A percentile compares a stretch with the other conserved stretches of the same genome.
Evolutionary conservation across 30 jellyfish, hydroid and myxozoan species (phyloP).

Genomic region (Clytia hemisphaerica): DNA sequence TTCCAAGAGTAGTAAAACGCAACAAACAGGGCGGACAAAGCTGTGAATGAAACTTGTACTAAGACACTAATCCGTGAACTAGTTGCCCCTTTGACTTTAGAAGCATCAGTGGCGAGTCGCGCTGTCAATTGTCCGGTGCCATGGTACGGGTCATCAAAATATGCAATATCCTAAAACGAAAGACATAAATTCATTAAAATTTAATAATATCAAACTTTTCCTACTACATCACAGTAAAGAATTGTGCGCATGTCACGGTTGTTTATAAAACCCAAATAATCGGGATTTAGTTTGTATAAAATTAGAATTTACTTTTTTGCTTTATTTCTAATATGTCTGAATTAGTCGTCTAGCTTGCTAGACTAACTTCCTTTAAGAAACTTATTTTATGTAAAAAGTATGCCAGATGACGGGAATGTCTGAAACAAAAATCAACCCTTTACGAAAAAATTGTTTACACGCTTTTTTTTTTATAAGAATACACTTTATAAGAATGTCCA

Average conservation of each 20-base stretch:
- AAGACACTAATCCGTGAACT: slow-evolving; percentile 58
- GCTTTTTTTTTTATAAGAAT: too few species aligned
- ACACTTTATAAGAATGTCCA: too few species aligned
- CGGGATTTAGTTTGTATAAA: not conserved
- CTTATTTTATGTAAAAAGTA: not conserved
- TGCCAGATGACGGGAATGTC: too few species aligned
- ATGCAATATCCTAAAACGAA: slow-evolving; percentile 57
- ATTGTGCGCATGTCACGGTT: too few species aligned
- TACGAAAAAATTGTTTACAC: too few species aligned
- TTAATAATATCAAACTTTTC: not conserved
- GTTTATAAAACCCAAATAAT: not conserved
- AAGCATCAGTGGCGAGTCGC: slow-evolving; percentile 69
- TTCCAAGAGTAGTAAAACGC: slow-evolving; percentile 63
- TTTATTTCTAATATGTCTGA: too few species aligned
- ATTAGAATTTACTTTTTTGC: too few species aligned
- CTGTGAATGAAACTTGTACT: slow-evolving; percentile 71
- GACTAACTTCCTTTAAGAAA: too few species aligned
- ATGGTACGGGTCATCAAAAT: slow-evolving; percentile 60
- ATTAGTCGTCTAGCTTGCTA: too few species aligned
- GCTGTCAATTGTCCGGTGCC: slow-evolving; percentile 67
- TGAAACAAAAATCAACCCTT: too few species aligned
- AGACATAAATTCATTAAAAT: not conserved
- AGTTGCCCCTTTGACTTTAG: slow-evolving; percentile 88
- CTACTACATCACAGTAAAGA: too few species aligned
- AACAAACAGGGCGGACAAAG: slow-evolving; percentile 52